Percentiles rank a stretch among this genome's conserved stretches.
Evolutionary conservation across 2,113 vertebrate species (phyloP).

Genomic region (Ctenomys sociabilis): DNA sequence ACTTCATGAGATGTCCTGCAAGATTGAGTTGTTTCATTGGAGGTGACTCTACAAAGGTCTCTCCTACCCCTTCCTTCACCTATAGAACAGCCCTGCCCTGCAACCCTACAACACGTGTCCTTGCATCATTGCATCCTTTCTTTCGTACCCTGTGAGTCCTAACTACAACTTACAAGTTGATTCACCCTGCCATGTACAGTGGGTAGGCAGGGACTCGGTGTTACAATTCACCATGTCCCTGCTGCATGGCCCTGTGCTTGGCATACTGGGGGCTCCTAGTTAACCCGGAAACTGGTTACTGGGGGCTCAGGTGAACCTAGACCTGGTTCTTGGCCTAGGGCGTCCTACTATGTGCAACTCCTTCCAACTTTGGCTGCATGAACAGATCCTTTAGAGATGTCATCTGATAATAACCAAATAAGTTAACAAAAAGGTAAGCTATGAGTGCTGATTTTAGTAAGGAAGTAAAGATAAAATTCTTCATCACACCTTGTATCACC

Average conservation of each 20-base stretch:
- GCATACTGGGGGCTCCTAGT: background rate
- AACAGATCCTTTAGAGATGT: background rate
- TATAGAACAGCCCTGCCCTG: background rate
- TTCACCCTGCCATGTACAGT: accelerated
- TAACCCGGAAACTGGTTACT: background rate
- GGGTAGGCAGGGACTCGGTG: background rate
- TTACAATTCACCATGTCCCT: background rate
- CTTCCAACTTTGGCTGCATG: background rate
- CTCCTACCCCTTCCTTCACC: no score
- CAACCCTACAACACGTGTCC: accelerated
- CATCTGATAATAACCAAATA: constrained; percentile 71
- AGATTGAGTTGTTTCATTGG: background rate
- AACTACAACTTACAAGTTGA: background rate
- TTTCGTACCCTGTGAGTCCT: accelerated
- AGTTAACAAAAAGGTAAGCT: constrained; percentile 66
- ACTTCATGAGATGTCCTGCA: accelerated
- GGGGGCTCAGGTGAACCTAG: background rate
- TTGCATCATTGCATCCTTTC: no score
- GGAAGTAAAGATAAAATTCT: constrained; percentile 83
- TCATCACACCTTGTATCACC: constrained; percentile 84
- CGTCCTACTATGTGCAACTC: accelerated
- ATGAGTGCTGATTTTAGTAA: constrained; percentile 4
- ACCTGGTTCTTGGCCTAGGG: no score
- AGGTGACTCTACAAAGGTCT: background rate
- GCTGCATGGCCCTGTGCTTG: background rate